Base-by-base conservation (phyloP, 2,113 vertebrate genomes). In the Rhabdomys dilectus region DNA sequence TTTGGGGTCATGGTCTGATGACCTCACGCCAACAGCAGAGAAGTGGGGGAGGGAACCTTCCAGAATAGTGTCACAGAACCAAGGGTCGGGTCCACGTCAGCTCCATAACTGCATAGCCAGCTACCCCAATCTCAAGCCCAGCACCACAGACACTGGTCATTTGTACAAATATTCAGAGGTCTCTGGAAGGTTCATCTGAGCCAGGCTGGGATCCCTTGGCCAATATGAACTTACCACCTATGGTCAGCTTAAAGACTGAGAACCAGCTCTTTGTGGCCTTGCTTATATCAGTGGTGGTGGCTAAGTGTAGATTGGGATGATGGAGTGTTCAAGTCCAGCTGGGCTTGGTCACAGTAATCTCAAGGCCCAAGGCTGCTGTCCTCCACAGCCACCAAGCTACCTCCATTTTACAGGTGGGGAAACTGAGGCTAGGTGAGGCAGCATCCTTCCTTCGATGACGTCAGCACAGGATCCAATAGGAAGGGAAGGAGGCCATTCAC, bases 1-100 rank as follows among this genome's bases (percentile, higher is more conserved):
- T 84, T 91, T 0, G 31, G 60, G 56, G 66, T 97, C 84, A n/a
- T 3, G 16, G 98, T 96, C 95, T 89, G 26, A 68, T 87, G 62
- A 87, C 29, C 42, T 31, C 42, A 87, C 29, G 12, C 62, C 82
- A 85, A 29, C 51, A 29, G 13, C 36, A 75, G 51, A 42, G 8
- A 75, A 26, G 0, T 8, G 45, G 45, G 19, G 22, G 26, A 53
- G 12, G 34, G 13, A 72, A 39, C 48, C 21, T 29, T 70, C 70
- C 9, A 5, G 26, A 60, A 15, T 26, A 58, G n/a, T 31, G 72
- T 34, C 11, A 1, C 17, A 3, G 17, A 75, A 42, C n/a, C 16
- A 89, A 21, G 70, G n/a, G 70, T 34, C 36, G 12, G 51, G 53
- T 42, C 8, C 22, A 5, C 11, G 45, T 34, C 53, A 21, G 8